Percentiles rank a stretch among this genome's conserved stretches.
These are phyloP conservation scores for Drosophila subquinaria DNA, from an alignment of 2,888 invertebrate species.

Conservation along the genomic window DNA sequence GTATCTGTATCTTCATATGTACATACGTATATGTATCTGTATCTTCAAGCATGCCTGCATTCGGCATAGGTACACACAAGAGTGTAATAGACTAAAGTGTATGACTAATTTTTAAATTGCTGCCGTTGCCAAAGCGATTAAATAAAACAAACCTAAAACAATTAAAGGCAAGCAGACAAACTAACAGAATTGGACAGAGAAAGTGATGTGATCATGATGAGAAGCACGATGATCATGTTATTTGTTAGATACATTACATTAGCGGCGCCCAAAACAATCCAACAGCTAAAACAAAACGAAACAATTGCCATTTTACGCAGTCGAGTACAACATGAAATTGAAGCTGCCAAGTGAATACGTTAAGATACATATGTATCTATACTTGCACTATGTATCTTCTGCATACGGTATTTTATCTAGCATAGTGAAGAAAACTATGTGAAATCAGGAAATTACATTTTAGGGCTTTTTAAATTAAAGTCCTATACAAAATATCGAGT, in stretches of 20 bases:
- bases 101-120: constrained; percentile 75
- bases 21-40: constrained; percentile 23
- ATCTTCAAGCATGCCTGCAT: constrained; percentile 74
- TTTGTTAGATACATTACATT: constrained; percentile 68
- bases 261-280: constrained; percentile 23
- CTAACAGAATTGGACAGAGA: constrained; percentile 72
- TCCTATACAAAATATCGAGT: not conserved
- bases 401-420: not conserved
- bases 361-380: not conserved
- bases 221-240: constrained; percentile 57
- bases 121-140: constrained; percentile 54
- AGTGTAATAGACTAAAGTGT: constrained; percentile 49
- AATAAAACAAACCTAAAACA: constrained; percentile 63
- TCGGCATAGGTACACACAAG: constrained; percentile 29
- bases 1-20: constrained; percentile 27
- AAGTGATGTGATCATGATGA: constrained; percentile 70
- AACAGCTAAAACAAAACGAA: not conserved
- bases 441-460: not conserved
- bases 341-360: not conserved
- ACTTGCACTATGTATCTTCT: not conserved
- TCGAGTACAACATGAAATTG: constrained; percentile 37
- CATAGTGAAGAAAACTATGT: not conserved
- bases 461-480: not conserved
- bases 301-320: constrained; percentile 42
- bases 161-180: constrained; percentile 55